These are phyloP conservation scores for Oikopleura vanhoeffeni DNA, from an alignment of 23 tunicate genomes.

Conservation along the genomic window DNA sequence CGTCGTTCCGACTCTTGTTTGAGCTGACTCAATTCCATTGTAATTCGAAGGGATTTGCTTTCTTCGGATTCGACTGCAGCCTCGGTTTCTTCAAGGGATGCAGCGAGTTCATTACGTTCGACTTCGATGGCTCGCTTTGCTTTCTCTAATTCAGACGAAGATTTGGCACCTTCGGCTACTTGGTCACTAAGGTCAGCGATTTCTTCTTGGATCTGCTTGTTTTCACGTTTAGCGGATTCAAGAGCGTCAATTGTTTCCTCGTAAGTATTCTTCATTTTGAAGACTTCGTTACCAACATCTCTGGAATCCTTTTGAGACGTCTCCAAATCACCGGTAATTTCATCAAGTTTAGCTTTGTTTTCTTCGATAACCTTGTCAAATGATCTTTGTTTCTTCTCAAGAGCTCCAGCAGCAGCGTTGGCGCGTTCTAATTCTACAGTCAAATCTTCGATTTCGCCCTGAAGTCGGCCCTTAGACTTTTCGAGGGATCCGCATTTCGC, in stretches of 20 bases:
- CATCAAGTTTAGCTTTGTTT: conserved; percentile 52
- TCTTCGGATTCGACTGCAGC: conserved; percentile 93
- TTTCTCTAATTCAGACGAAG: too few relatives aligned
- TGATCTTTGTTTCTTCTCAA: conserved; percentile 85
- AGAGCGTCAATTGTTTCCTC: too few relatives aligned
- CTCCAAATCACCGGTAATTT: conserved; percentile 67
- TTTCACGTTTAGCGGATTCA: conserved; percentile 20
- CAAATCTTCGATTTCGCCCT: conserved; percentile 69
- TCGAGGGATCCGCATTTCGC: conserved; percentile 96
- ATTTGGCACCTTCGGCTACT: conserved; percentile 53
- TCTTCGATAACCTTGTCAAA: conserved; percentile 82
- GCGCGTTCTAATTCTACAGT: conserved; percentile 68
- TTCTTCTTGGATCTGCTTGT: too few relatives aligned
- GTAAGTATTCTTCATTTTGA: conserved; percentile 38
- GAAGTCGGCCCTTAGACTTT: conserved; percentile 67
- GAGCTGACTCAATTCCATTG: conserved; percentile 83
- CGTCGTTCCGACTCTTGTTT: conserved; percentile 79
- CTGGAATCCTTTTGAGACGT: conserved; percentile 52
- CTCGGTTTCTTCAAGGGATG: too few relatives aligned
- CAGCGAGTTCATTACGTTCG: conserved; percentile 65
- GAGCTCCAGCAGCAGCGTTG: conserved; percentile 50
- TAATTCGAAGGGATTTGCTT: conserved; percentile 72
- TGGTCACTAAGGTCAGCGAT: conserved; percentile 73
- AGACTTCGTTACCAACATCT: conserved; percentile 55
- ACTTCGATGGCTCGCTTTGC: conserved; percentile 84